phyloP scores from a whole-genome alignment of 2,888 invertebrate species.

The Tenodera sinensis region DNA sequence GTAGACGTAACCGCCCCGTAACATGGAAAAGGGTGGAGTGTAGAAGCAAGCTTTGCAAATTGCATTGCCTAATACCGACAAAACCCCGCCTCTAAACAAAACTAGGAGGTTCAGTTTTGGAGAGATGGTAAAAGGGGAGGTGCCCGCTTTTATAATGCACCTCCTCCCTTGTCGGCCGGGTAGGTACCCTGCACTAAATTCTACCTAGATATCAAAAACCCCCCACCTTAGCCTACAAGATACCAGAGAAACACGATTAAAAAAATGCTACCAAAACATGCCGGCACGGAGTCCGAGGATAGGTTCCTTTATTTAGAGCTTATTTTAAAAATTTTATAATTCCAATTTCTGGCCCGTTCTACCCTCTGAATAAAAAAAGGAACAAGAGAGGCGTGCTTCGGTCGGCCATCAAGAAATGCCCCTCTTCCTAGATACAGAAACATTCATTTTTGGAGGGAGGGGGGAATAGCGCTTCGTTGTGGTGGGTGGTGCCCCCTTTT shows the following conservation, averaged over 20 bases:
- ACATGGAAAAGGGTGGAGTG: background rate
- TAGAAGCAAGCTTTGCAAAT: background rate
- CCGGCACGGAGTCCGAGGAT: background rate
- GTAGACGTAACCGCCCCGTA: background rate
- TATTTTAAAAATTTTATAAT: background rate
- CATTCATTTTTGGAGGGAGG: background rate
- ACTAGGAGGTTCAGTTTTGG: background rate
- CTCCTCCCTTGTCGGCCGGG: background rate
- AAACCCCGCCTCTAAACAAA: conserved; percentile 11
- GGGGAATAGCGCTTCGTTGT: background rate
- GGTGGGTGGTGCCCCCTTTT: background rate
- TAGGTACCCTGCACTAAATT: background rate
- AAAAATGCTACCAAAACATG: background rate
- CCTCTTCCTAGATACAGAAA: background rate
- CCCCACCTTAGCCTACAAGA: background rate
- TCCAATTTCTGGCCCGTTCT: background rate
- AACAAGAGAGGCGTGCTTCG: background rate
- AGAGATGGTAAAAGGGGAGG: background rate
- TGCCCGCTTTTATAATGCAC: background rate
- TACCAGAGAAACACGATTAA: background rate
- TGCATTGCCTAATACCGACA: conserved; percentile 13
- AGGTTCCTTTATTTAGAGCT: background rate
- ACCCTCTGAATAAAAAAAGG: background rate
- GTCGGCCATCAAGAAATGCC: background rate
- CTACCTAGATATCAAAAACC: background rate